Percentiles rank a stretch among this genome's conserved stretches.
Conservation (phyloP, 2,113 vertebrate genomes). For the Pygoscelis adeliae region DNA sequence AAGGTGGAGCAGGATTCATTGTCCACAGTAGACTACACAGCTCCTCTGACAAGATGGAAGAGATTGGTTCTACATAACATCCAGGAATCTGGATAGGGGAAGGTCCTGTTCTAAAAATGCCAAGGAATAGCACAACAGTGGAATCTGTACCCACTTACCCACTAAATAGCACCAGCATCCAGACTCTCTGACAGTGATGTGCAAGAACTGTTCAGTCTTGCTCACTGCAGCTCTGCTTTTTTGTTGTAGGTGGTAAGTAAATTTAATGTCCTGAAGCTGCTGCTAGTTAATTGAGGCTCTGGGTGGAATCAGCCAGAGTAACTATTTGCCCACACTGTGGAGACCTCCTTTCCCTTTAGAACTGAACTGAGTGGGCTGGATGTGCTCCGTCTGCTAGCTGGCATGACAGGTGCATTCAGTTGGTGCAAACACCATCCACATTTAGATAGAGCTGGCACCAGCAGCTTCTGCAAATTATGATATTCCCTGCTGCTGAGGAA, state of each 20-base stretch:
- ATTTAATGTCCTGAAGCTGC: background rate
- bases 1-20: background rate
- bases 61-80: background rate
- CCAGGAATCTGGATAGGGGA: background rate
- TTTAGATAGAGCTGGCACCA: background rate
- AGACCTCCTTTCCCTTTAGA: background rate
- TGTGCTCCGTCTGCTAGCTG: background rate
- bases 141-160: background rate
- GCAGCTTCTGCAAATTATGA: background rate
- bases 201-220: background rate
- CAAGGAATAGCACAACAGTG: background rate
- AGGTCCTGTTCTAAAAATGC: background rate
- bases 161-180: background rate
- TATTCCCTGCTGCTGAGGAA: background rate
- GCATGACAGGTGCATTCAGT: background rate
- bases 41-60: background rate
- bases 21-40: background rate
- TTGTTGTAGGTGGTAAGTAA: background rate
- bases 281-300: background rate
- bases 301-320: background rate
- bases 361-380: background rate
- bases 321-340: background rate
- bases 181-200: fast-evolving
- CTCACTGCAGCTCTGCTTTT: background rate
- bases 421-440: background rate